phyloP scores from a whole-genome alignment of 1,140 invertebrate genomes.

The Elysia chlorotica region DNA sequence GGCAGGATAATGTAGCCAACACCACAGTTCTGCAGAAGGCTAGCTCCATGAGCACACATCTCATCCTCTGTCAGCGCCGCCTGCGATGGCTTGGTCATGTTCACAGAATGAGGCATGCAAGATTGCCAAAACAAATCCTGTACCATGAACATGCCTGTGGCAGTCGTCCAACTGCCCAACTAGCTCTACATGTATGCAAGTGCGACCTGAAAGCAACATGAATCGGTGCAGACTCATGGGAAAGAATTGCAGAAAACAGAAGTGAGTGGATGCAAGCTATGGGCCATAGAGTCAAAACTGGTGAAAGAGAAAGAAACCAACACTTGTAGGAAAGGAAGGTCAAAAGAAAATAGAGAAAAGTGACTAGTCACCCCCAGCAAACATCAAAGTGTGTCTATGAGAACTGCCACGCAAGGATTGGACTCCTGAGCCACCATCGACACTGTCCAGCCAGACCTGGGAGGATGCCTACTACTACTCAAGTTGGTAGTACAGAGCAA shows the following conservation, averaged over 20 bases:
- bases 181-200: neutral
- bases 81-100: neutral
- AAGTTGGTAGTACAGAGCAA: too few species aligned
- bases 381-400: too few species aligned
- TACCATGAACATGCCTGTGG: neutral
- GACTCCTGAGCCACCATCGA: too few species aligned
- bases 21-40: neutral
- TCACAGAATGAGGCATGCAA: neutral
- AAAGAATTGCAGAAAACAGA: neutral
- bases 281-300: too few species aligned
- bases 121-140: neutral
- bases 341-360: too few species aligned
- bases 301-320: too few species aligned
- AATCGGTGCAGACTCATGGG: neutral
- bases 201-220: neutral
- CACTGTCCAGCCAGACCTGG: too few species aligned
- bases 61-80: neutral
- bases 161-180: neutral
- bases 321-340: too few species aligned
- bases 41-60: neutral
- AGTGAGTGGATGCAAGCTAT: neutral
- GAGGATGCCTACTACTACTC: too few species aligned
- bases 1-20: neutral
- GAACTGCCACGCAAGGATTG: too few species aligned
- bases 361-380: too few species aligned